Conservation (phyloP, 2,888 invertebrate species). For the Acrobeloides nanus region DNA sequence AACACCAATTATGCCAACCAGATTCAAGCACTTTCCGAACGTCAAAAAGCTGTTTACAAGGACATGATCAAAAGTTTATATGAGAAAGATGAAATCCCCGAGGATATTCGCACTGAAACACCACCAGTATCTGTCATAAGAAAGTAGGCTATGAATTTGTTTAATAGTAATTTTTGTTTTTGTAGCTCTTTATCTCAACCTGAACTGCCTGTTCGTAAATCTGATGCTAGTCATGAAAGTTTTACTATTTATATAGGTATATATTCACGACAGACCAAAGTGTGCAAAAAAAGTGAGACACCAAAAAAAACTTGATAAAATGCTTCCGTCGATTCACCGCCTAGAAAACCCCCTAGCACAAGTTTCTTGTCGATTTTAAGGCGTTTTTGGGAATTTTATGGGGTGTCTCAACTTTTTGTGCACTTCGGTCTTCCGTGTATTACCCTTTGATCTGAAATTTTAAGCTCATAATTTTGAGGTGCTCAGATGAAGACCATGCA, state of each 20-base stretch:
- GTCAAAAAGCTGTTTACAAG: constrained; percentile 29
- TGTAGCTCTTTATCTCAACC: no score
- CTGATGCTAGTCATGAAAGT: no score
- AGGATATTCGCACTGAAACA: constrained; percentile 21
- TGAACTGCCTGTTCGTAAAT: no score
- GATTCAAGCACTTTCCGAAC: constrained; percentile 35
- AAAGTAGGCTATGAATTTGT: constrained; percentile 7
- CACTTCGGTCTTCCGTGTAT: no score
- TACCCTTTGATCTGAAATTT: not conserved
- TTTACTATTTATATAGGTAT: constrained; percentile 47
- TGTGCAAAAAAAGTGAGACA: no score
- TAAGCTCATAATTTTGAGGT: constrained; percentile 56
- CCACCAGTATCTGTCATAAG: constrained; percentile 12
- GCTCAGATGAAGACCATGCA: constrained; percentile 97
- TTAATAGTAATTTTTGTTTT: no score
- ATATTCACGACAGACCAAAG: constrained; percentile 6
- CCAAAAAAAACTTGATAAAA: no score
- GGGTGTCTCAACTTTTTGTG: no score
- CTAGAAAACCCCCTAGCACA: no score
- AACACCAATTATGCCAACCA: constrained; percentile 37
- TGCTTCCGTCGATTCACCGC: no score
- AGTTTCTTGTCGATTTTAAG: no score
- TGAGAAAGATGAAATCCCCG: constrained; percentile 7
- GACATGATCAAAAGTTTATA: constrained; percentile 20
- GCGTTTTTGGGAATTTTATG: no score